Percentiles rank a stretch among this genome's conserved stretches.
phyloP scores from a whole-genome alignment of 2,888 invertebrate species.

The Andrena trimmerana region DNA sequence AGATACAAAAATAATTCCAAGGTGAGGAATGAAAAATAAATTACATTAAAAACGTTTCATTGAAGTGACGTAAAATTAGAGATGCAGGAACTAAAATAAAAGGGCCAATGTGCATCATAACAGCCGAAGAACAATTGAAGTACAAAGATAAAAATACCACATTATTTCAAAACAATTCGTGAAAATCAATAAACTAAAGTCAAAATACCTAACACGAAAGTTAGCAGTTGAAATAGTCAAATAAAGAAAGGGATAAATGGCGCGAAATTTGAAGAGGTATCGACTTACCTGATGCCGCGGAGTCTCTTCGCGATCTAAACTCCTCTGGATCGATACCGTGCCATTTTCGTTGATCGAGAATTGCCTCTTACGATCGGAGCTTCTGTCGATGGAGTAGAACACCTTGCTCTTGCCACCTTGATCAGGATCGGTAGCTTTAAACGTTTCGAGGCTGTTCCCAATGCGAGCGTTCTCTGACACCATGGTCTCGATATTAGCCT shows the following conservation, averaged over 20 bases:
- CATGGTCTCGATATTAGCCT: constrained; percentile 96
- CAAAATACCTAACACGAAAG: too few species aligned
- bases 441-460: constrained; percentile 96
- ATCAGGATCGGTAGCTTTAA: constrained; percentile 98
- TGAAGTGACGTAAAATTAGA: too few species aligned
- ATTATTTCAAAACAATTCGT: too few species aligned
- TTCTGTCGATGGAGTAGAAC: constrained; percentile 95
- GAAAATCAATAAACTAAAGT: too few species aligned
- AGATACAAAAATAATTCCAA: not conserved
- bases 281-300: constrained; percentile 93
- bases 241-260: not conserved
- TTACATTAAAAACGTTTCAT: not conserved
- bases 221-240: not conserved
- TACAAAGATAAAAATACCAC: too few species aligned
- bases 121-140: too few species aligned
- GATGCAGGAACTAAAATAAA: too few species aligned
- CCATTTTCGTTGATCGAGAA: constrained; percentile 98
- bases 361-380: constrained; percentile 96
- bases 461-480: constrained; percentile 97
- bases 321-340: constrained; percentile 96
- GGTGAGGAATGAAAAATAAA: not conserved
- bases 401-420: constrained; percentile 97
- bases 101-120: too few species aligned
- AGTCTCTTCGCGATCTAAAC: constrained; percentile 97
- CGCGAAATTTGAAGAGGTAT: not conserved